A percentile compares a stretch with the other conserved stretches of the same genome.
These are phyloP conservation scores for Rhipidura dahli DNA, from an alignment of 2,113 vertebrate genomes.

Conservation along the genomic window DNA sequence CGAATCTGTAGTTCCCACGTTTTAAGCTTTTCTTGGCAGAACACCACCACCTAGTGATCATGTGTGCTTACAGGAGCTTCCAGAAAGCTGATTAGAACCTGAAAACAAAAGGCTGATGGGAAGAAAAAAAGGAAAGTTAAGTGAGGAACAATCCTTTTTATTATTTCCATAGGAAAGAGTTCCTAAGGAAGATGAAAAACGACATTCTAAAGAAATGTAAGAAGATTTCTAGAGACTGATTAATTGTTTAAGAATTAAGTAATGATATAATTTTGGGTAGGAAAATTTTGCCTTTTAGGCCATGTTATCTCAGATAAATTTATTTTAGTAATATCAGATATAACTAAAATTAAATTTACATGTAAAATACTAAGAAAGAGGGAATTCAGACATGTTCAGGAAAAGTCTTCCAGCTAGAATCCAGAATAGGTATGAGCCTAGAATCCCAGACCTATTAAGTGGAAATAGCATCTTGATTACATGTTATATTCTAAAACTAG, in stretches of 20 bases:
- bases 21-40: neutral
- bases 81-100: neutral
- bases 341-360: neutral
- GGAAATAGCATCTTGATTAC: neutral
- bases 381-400: neutral
- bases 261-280: neutral
- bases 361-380: neutral
- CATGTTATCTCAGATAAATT: neutral
- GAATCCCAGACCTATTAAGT: neutral
- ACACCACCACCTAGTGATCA: constrained; percentile 41
- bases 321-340: neutral
- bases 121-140: neutral
- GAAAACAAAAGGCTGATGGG: neutral
- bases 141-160: neutral
- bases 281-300: neutral
- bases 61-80: neutral
- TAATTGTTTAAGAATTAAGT: neutral
- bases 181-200: neutral
- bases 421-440: no score
- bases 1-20: neutral
- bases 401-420: neutral
- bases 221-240: neutral
- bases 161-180: neutral
- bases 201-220: neutral
- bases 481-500: neutral